Conservation (phyloP, 2,797 vertebrate species). For the Sebastes nivosus region DNA sequence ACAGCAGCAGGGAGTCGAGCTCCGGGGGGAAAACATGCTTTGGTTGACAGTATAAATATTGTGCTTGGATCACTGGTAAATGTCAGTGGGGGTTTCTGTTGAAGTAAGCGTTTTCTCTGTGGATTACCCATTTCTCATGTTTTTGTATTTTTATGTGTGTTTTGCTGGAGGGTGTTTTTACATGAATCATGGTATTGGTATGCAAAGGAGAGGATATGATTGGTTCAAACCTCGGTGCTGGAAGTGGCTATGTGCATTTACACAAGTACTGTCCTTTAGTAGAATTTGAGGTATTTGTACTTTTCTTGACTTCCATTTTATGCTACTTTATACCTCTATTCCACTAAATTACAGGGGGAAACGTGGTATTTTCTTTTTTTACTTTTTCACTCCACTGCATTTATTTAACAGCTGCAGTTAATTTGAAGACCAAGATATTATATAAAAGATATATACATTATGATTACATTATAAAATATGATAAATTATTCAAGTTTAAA, state of each 20-base stretch:
- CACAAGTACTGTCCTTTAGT: not conserved
- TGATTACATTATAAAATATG: not conserved
- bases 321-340: not conserved
- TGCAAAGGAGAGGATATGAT: slow-evolving; percentile 3
- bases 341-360: not conserved
- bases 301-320: not conserved
- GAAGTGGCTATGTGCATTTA: not conserved
- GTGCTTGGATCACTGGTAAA: slow-evolving; percentile 36
- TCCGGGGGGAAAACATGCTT: slow-evolving; percentile 48
- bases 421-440: not conserved
- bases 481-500: not conserved
- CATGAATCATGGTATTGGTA: not conserved
- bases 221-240: not conserved
- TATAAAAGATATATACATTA: not conserved
- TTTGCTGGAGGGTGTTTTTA: not conserved
- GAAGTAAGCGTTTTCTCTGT: not conserved
- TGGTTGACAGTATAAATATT: slow-evolving; percentile 72
- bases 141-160: not conserved
- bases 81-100: slow-evolving; percentile 32
- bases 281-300: not conserved
- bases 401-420: not conserved
- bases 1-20: slow-evolving; percentile 37
- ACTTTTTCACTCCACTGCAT: not conserved
- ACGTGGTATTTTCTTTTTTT: not conserved
- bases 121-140: not conserved